These are phyloP conservation scores for Gortyna flavago DNA, from an alignment of 2,888 invertebrate species.

Conservation along the genomic window DNA sequence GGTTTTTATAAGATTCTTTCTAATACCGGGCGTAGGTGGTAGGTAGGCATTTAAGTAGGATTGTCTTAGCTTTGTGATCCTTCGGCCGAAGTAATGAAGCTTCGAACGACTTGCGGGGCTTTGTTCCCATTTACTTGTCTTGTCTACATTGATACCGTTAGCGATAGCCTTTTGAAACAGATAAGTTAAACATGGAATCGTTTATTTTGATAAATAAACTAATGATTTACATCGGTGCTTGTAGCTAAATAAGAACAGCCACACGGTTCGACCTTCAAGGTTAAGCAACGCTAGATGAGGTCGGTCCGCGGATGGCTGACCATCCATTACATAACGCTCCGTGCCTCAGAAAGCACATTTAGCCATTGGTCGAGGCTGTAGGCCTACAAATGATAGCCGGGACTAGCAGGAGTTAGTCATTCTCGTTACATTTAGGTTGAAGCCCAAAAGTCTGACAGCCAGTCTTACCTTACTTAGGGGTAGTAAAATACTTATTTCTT, in stretches of 20 bases:
- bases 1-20: constrained; percentile 48
- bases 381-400: background rate
- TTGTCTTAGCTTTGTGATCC: constrained; percentile 66
- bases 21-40: constrained; percentile 57
- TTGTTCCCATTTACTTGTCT: constrained; percentile 60
- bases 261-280: background rate
- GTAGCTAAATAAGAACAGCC: too few relatives aligned
- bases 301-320: background rate
- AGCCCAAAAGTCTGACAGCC: too few relatives aligned
- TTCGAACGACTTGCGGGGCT: constrained; percentile 61
- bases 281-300: too few relatives aligned
- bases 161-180: constrained; percentile 37
- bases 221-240: background rate
- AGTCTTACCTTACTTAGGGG: background rate
- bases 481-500: background rate
- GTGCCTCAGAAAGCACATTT: background rate
- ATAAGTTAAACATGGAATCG: constrained; percentile 15
- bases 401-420: background rate
- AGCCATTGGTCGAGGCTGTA: background rate
- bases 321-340: background rate
- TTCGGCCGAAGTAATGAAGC: constrained; percentile 65
- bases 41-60: constrained; percentile 62
- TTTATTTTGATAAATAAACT: constrained; percentile 2
- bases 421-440: background rate
- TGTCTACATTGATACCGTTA: constrained; percentile 41